Conservation (phyloP, 64 coral and sea anemone genomes). For the Trachythela sp. region DNA sequence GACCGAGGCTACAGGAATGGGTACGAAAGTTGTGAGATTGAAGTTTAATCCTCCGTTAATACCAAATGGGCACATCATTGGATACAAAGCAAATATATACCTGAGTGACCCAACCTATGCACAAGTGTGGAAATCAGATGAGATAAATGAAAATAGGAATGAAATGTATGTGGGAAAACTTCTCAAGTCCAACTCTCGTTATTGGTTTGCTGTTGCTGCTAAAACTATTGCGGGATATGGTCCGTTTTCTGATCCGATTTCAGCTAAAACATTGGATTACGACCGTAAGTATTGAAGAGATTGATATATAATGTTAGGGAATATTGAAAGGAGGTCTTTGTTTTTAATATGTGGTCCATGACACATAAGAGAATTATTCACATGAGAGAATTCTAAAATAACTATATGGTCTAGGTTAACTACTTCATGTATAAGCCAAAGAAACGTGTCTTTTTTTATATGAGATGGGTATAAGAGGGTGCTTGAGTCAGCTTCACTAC, state of each 20-base stretch:
- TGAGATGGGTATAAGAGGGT: too few species aligned
- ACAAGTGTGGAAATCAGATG: neutral
- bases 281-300: neutral
- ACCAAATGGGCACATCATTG: neutral
- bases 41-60: neutral
- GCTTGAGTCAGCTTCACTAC: too few species aligned
- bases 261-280: neutral
- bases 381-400: too few species aligned
- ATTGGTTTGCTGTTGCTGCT: neutral
- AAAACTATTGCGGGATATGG: neutral
- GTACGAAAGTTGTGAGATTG: neutral
- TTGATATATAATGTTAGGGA: neutral
- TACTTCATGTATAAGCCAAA: too few species aligned
- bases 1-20: neutral
- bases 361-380: too few species aligned
- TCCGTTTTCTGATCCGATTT: neutral
- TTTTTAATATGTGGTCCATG: neutral
- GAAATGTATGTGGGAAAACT: conserved; percentile 4
- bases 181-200: neutral
- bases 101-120: neutral
- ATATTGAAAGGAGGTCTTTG: neutral
- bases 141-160: neutral
- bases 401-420: too few species aligned
- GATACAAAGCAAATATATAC: neutral
- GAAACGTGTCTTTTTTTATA: too few species aligned